These are phyloP conservation scores for Stichopus horrens DNA, from an alignment of 53 echinoderm and acorn worm genomes.

Conservation along the genomic window DNA sequence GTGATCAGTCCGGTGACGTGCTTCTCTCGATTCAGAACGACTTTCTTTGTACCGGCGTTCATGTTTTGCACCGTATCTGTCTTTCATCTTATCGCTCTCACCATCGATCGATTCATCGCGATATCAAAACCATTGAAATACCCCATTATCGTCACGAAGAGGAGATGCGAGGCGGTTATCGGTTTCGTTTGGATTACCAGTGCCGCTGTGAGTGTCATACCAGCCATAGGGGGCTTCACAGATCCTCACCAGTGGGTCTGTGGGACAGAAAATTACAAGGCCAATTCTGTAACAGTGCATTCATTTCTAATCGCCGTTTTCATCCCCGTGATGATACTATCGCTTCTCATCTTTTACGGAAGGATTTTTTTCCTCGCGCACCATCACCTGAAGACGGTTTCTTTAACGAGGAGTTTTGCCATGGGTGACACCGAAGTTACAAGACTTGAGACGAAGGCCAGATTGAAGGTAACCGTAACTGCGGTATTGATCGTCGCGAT, in stretches of 20 bases:
- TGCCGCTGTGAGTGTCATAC: neutral
- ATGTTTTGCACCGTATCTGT: neutral
- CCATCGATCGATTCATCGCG: conserved; percentile 27
- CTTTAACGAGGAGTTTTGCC: neutral
- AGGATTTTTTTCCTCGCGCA: conserved; percentile 10
- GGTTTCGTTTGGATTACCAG: neutral
- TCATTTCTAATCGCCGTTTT: neutral
- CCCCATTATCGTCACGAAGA: neutral
- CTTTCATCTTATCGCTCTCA: neutral
- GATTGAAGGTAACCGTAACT: conserved; percentile 30
- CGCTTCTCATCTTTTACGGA: neutral
- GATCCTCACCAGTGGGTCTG: conserved; percentile 18
- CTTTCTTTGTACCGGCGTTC: neutral
- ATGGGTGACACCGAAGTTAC: neutral
- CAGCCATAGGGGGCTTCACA: neutral
- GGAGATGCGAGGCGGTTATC: neutral
- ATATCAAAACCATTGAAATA: conserved; percentile 12
- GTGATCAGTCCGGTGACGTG: conserved; percentile 1
- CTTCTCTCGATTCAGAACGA: neutral
- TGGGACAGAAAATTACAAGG: neutral
- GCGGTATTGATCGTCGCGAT: conserved; percentile 15
- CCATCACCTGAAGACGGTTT: conserved; percentile 13
- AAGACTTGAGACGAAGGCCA: neutral
- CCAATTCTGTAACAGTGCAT: neutral
- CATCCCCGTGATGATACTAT: neutral